These are phyloP conservation scores for Ennomos fuscantarius DNA, from an alignment of 2,888 invertebrate genomes.

Conservation along the genomic window DNA sequence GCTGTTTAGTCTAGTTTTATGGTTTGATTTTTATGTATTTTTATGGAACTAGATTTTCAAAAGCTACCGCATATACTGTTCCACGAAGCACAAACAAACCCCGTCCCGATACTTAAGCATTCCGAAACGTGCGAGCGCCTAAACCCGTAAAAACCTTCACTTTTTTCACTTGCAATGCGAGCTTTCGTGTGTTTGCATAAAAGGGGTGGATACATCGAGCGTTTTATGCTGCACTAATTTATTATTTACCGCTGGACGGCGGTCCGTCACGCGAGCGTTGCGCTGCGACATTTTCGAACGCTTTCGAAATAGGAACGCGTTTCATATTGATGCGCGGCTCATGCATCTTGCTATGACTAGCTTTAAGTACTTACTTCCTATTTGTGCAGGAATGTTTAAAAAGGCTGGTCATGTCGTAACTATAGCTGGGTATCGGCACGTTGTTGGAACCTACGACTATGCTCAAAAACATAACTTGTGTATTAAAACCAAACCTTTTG, in stretches of 20 bases:
- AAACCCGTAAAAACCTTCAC: slow-evolving; percentile 11
- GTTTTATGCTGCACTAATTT: slow-evolving; percentile 45
- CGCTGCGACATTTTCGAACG: slow-evolving; percentile 25
- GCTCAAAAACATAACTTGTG: too few species aligned
- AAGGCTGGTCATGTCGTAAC: too few species aligned
- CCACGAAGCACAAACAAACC: slow-evolving; percentile 1
- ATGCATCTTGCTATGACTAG: too few species aligned
- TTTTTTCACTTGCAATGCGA: slow-evolving; percentile 15
- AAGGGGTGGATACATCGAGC: slow-evolving; percentile 36
- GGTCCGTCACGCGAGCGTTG: slow-evolving; percentile 42
- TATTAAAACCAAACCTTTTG: too few species aligned
- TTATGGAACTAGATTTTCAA: too few species aligned
- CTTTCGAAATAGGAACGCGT: slow-evolving; percentile 13
- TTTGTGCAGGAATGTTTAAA: too few species aligned
- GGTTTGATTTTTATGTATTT: neutral
- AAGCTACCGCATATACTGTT: neutral
- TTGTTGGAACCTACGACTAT: too few species aligned
- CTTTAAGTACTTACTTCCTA: too few species aligned
- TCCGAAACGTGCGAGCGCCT: slow-evolving; percentile 10
- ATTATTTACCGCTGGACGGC: slow-evolving; percentile 45
- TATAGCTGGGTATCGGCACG: too few species aligned
- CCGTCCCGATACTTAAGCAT: slow-evolving; percentile 4
- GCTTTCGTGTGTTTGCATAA: slow-evolving; percentile 27
- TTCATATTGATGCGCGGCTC: neutral
- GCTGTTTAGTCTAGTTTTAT: neutral